phyloP scores from a whole-genome alignment of 2,113 vertebrate genomes.

The Smithornis capensis region DNA sequence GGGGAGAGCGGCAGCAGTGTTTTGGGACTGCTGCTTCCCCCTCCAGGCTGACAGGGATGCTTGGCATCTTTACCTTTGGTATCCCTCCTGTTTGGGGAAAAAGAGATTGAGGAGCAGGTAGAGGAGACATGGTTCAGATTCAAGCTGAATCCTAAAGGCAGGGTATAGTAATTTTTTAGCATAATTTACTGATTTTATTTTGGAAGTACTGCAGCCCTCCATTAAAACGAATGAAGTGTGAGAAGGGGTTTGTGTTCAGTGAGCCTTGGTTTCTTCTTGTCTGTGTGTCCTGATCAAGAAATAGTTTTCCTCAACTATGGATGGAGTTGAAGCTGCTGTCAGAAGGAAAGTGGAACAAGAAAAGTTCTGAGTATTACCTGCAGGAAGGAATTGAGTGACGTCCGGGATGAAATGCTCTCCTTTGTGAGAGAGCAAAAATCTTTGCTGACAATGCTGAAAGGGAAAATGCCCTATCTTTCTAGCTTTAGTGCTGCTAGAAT shows the following conservation, averaged over 20 bases:
- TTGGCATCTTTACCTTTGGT: not conserved
- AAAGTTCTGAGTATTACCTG: not conserved
- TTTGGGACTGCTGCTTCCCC: not conserved
- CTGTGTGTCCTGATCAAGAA: not conserved
- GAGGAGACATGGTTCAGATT: not conserved
- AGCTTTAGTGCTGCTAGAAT: not conserved
- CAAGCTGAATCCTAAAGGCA: not conserved
- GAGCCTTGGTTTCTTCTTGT: not conserved
- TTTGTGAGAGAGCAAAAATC: not conserved
- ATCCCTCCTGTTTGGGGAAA: not conserved
- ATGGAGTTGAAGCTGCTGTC: fast-evolving
- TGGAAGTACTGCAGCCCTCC: not conserved
- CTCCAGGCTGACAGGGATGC: not conserved
- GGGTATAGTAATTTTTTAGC: not conserved
- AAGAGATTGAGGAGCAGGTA: not conserved
- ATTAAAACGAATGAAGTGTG: not conserved
- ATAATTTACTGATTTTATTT: not conserved
- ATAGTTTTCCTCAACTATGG: not conserved
- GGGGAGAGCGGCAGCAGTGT: not conserved
- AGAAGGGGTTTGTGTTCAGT: not conserved
- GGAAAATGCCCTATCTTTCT: not conserved
- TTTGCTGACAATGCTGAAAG: not conserved
- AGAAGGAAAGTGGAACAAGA: not conserved
- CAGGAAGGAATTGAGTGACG: not conserved
- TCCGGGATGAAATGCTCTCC: not conserved